Percentiles rank a stretch among this genome's conserved stretches.
Conservation (phyloP, 2,888 invertebrate genomes). For the Gandaritis pyraliata region DNA sequence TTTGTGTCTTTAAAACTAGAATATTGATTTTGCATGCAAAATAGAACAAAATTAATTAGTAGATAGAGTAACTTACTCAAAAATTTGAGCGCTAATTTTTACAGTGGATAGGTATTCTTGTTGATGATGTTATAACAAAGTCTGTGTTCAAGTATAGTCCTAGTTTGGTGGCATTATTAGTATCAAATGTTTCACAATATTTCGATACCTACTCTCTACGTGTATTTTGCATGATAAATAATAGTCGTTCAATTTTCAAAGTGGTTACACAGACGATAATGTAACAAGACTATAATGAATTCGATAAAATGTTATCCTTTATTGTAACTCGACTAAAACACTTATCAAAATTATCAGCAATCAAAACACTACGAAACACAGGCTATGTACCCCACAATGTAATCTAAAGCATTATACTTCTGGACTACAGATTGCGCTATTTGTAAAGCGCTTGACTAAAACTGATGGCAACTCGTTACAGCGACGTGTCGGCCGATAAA, state of each 20-base stretch:
- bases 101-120: too few species aligned
- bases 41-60: not conserved
- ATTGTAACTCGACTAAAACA: not conserved
- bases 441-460: constrained; percentile 42
- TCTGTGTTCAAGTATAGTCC: too few species aligned
- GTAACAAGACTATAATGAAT: not conserved
- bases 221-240: too few species aligned
- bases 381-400: constrained; percentile 3
- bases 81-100: too few species aligned
- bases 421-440: constrained; percentile 14
- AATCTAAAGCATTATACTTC: constrained; percentile 24
- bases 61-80: too few species aligned
- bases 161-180: too few species aligned
- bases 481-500: constrained; percentile 45
- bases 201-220: too few species aligned
- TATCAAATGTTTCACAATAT: too few species aligned
- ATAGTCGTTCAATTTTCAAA: too few species aligned
- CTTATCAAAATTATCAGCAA: constrained; percentile 8
- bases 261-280: not conserved
- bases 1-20: not conserved
- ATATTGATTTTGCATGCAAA: not conserved
- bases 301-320: not conserved
- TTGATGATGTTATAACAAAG: too few species aligned
- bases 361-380: not conserved
- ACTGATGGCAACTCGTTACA: constrained; percentile 48